Percentiles rank a stretch among this genome's conserved stretches.
Conservation (phyloP, 2,113 vertebrate species). For the Sus scrofa region T2T-Sscrofa CM000813.6:19451001-19451500, state of each 20-base stretch:
- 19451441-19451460: slow-evolving; percentile 30
- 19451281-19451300: slow-evolving; percentile 15
- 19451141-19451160: slow-evolving; percentile 74
- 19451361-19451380: slow-evolving; percentile 54
- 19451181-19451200: slow-evolving; percentile 81
- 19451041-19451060: slow-evolving; percentile 81
- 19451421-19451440: slow-evolving; percentile 6
- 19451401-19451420: slow-evolving; percentile 37
- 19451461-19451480: background rate
- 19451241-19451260: slow-evolving; percentile 57
- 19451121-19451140: slow-evolving; percentile 80
- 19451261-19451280: slow-evolving; percentile 57
- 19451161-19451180: slow-evolving; percentile 81
- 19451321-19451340: slow-evolving; percentile 66
- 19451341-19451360: slow-evolving; percentile 57
- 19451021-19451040: slow-evolving; percentile 84
- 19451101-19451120: slow-evolving; percentile 71
- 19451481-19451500: slow-evolving; percentile 17
- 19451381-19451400: slow-evolving; percentile 80
- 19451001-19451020: slow-evolving; percentile 87
- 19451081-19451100: slow-evolving; percentile 79
- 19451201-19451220: slow-evolving; percentile 65
- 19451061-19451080: slow-evolving; percentile 82
- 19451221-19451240: slow-evolving; percentile 74
- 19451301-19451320: slow-evolving; percentile 53